Conservation (phyloP, 2,888 invertebrate species). For the Eledone cirrhosa region DNA sequence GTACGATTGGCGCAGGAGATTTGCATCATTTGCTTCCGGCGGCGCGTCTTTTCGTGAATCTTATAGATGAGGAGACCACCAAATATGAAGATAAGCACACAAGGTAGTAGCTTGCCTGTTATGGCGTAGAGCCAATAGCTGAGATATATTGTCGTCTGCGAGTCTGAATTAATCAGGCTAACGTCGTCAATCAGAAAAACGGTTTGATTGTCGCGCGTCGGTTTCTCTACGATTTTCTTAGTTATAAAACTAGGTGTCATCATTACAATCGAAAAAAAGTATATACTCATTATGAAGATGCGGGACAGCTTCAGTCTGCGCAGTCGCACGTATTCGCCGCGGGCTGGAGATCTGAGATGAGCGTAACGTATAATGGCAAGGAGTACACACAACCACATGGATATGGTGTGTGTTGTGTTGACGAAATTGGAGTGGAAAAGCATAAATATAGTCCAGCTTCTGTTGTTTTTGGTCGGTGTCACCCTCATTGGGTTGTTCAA, state of each 20-base stretch:
- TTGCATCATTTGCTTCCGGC: conserved; percentile 52
- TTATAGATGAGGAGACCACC: conserved; percentile 65
- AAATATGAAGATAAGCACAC: conserved; percentile 81
- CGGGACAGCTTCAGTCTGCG: conserved; percentile 82
- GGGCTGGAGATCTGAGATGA: conserved; percentile 77
- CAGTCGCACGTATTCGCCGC: conserved; percentile 71
- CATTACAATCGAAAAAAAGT: conserved; percentile 83
- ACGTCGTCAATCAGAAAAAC: conserved; percentile 48
- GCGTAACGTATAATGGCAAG: conserved; percentile 88
- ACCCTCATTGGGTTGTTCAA: conserved; percentile 43
- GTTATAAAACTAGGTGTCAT: conserved; percentile 86
- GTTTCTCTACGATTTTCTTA: conserved; percentile 67
- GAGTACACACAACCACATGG: conserved; percentile 91
- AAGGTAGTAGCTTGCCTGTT: conserved; percentile 89
- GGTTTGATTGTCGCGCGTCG: conserved; percentile 43
- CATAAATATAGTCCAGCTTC: conserved; percentile 66
- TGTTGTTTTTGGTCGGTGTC: conserved; percentile 56
- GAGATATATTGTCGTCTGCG: conserved; percentile 47
- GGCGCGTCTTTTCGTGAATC: conserved; percentile 51
- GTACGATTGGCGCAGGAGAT: conserved; percentile 51
- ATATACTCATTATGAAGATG: conserved; percentile 81
- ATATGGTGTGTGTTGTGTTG: conserved; percentile 87
- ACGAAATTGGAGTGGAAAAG: conserved; percentile 86
- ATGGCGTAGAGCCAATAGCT: conserved; percentile 94
- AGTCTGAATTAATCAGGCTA: conserved; percentile 48